Conservation (phyloP, 2,888 invertebrate genomes). For the Toxonevra muliebris region DNA sequence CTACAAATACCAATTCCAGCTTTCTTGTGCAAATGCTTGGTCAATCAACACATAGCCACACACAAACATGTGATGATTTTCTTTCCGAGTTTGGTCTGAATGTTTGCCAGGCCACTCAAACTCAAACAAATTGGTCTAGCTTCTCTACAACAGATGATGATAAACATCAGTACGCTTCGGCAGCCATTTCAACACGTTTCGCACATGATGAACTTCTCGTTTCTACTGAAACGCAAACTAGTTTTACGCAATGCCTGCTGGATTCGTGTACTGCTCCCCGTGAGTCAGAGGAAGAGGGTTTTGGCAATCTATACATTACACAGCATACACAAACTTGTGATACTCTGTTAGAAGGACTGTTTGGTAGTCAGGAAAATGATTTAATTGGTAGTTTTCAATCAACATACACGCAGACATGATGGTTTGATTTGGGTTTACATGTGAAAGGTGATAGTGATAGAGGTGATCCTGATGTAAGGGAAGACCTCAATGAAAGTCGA, state of each 20-base stretch:
- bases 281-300: conserved; percentile 43
- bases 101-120: conserved; percentile 68
- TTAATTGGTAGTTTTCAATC: conserved; percentile 57
- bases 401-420: conserved; percentile 61
- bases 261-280: conserved; percentile 41
- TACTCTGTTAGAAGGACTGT: conserved; percentile 56
- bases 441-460: neutral
- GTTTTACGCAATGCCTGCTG: conserved; percentile 53
- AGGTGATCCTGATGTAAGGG: neutral
- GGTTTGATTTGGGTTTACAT: conserved; percentile 51
- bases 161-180: conserved; percentile 27
- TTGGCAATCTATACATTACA: conserved; percentile 49
- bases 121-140: conserved; percentile 69
- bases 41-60: conserved; percentile 48
- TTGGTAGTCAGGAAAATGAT: conserved; percentile 53
- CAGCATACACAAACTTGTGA: conserved; percentile 63
- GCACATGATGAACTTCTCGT: conserved; percentile 68
- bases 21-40: conserved; percentile 40
- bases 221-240: conserved; percentile 72
- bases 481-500: conserved; percentile 1
- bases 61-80: conserved; percentile 67
- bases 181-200: conserved; percentile 38
- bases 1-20: conserved; percentile 19
- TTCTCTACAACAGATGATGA: conserved; percentile 28
- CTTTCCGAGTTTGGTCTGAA: conserved; percentile 65